These are phyloP conservation scores for Cryptoleucopteryx plumbea DNA, from an alignment of 2,113 vertebrate species.

Conservation along the genomic window DNA sequence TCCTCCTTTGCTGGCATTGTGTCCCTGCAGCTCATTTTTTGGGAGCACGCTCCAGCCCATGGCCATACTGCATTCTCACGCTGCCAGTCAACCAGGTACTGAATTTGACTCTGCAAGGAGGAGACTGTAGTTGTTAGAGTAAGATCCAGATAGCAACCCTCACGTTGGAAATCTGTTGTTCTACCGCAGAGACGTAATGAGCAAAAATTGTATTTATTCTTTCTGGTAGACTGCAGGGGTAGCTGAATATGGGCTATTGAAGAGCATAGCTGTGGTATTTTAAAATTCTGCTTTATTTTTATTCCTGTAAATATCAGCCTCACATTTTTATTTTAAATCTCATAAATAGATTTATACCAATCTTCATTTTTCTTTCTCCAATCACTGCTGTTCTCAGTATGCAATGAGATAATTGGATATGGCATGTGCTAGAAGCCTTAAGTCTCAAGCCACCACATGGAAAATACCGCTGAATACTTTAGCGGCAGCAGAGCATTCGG, in stretches of 20 bases:
- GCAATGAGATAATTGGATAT: not conserved
- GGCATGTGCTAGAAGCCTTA: not conserved
- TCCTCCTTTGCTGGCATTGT: not conserved
- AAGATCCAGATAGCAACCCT: not conserved
- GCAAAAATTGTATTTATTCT: not conserved
- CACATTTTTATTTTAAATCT: constrained; percentile 26
- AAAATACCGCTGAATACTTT: not conserved
- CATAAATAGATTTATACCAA: not conserved
- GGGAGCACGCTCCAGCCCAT: not conserved
- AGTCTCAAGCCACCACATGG: not conserved
- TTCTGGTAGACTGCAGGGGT: not conserved
- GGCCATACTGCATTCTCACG: not conserved
- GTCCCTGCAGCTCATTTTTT: not conserved
- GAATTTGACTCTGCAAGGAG: not conserved
- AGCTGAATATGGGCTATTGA: not conserved
- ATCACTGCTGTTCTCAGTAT: not conserved
- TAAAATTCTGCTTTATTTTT: not conserved
- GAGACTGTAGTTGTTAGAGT: not conserved
- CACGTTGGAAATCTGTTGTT: not conserved
- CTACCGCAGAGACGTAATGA: not conserved
- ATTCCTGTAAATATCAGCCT: constrained; percentile 5
- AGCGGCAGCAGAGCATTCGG: not conserved
- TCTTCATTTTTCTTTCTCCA: constrained; percentile 1
- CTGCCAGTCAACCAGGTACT: not conserved
- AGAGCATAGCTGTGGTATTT: not conserved